Base-by-base conservation (phyloP, 2,797 vertebrate species). In the Carduelis carduelis region DNA sequence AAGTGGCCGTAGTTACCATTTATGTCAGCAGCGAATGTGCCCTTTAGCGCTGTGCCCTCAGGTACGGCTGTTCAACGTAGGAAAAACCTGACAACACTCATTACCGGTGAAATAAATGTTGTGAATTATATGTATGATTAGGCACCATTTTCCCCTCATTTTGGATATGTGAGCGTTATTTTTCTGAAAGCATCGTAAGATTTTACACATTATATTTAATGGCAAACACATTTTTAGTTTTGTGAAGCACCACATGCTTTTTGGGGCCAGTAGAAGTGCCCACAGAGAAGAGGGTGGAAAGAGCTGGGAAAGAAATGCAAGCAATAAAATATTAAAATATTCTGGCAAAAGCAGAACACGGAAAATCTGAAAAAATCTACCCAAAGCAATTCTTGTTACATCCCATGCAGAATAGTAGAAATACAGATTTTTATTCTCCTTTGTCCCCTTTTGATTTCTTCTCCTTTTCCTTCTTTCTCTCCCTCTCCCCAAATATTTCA, bases 181-280 rank as follows among this genome's bases (percentile, higher is more conserved):
- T 72, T 87, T 95, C 69, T 96, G 87, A 95, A 94, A 91, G 63
- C 74, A 86, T 87, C 88, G 63, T 91, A 79, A 70, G 89, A 81
- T 93, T 91, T 94, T 91, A 50, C 65, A 74, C 70, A 46, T 95
- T 83, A 65, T 52, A 69, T 72, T 93, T 96, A 96, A 93, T 93
- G 41, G 70, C 84, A 96, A 96, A 88, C 91, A 91, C 87, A 83
- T 96, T 96, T 97, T 90, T 39, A 53, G 65, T 49, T 90, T 68
- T 47, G 76, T 65, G 82, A 90, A 91, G 61, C 37, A 47, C 52
- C 4, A 4, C 6, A 0, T 83, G 52, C 9, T 35, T 84, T 79
- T 46, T 69, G 47, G 34, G 65, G 56, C 64, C 56, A 52, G 60
- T n/a, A 37, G 87, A 82, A 90, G 24, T 35, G 66, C 66, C 59